phyloP scores from a whole-genome alignment of 1,140 invertebrate species.

The Drosophila carrolli region DNA sequence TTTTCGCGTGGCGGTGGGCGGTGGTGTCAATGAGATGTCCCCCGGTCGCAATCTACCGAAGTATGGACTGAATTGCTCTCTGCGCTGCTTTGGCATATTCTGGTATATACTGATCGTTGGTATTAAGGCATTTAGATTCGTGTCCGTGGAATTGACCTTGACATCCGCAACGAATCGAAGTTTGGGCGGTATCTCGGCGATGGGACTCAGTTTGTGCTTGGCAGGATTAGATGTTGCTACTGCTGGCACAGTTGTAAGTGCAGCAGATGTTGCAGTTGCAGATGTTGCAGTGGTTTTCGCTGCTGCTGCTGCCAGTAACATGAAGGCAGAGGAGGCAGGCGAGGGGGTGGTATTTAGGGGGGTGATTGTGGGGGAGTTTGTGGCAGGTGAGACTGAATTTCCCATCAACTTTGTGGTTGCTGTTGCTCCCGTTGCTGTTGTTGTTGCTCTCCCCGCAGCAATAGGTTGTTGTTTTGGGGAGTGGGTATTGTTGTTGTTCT shows the following conservation, averaged over 20 bases:
- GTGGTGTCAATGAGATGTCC: conserved; percentile 70
- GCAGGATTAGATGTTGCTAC: conserved; percentile 30
- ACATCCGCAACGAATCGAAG: conserved; percentile 37
- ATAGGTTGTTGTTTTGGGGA: conserved; percentile 22
- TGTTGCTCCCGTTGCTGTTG: conserved; percentile 6
- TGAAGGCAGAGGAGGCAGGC: conserved; percentile 1
- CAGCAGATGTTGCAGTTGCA: neutral
- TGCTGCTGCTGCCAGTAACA: conserved; percentile 29
- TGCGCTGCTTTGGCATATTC: conserved; percentile 2
- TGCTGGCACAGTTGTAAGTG: neutral
- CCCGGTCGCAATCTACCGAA: neutral
- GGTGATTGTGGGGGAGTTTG: neutral
- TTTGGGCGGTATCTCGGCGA: conserved; percentile 42
- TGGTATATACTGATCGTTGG: neutral
- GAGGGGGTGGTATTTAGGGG: neutral
- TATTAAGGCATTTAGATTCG: neutral
- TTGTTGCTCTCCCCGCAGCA: conserved; percentile 3
- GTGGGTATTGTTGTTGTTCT: conserved; percentile 36
- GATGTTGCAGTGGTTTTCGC: conserved; percentile 4
- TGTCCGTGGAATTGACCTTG: conserved; percentile 9
- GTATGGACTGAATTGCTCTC: conserved; percentile 1
- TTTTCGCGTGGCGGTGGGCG: conserved; percentile 70
- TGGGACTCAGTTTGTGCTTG: conserved; percentile 58
- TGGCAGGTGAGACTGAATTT: neutral
- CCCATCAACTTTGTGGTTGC: conserved; percentile 21